A percentile compares a stretch with the other conserved stretches of the same genome.
Evolutionary conservation across 2,113 vertebrate species (phyloP).

Genomic region (Mohoua ochrocephala): DNA sequence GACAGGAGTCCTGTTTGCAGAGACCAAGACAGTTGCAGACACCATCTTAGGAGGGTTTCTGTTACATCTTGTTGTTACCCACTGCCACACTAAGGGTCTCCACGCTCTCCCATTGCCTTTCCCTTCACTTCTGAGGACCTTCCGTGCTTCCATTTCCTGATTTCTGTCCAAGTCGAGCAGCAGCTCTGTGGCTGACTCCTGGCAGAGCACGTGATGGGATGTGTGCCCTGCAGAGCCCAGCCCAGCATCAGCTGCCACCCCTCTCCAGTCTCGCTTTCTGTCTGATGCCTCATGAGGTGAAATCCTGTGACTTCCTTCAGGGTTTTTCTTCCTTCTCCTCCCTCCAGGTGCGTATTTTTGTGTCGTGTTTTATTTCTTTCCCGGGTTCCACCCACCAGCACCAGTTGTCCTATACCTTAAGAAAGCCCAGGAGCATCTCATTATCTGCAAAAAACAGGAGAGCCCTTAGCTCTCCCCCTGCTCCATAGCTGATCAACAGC

Average conservation of each 20-base stretch:
- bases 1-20: not conserved
- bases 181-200: not conserved
- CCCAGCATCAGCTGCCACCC: not conserved
- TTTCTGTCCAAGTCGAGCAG: not conserved
- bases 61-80: not conserved
- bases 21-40: not conserved
- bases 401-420: not conserved
- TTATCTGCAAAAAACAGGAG: not conserved
- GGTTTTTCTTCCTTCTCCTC: not conserved
- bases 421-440: accelerated
- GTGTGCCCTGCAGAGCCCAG: not conserved
- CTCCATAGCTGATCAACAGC: not conserved
- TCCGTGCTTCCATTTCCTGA: not conserved
- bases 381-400: not conserved
- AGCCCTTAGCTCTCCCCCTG: not conserved
- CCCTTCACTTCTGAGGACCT: not conserved
- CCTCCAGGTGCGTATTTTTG: not conserved
- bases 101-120: not conserved
- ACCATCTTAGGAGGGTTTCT: not conserved
- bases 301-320: not conserved
- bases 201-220: accelerated
- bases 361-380: not conserved
- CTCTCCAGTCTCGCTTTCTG: not conserved
- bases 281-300: not conserved
- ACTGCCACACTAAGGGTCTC: not conserved